Percentiles rank a stretch among this genome's conserved stretches.
These are phyloP conservation scores for Momotus momota DNA, from an alignment of 2,797 vertebrate genomes.

Conservation along the genomic window DNA sequence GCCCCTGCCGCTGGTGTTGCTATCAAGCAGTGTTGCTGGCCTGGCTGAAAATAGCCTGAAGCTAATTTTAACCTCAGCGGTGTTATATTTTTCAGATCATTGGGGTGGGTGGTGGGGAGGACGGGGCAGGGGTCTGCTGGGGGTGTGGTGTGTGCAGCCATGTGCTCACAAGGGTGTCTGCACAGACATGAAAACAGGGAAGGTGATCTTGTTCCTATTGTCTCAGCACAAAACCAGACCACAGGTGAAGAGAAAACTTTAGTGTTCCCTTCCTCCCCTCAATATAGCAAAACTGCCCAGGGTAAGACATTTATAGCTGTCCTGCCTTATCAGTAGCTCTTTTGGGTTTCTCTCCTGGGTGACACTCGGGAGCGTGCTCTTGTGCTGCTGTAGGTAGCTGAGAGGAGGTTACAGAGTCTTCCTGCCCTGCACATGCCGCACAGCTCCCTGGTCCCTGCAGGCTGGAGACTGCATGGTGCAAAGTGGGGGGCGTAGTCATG, in stretches of 20 bases:
- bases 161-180: accelerated
- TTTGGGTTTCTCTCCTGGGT: neutral
- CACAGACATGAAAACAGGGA: neutral
- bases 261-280: slow-evolving; percentile 45
- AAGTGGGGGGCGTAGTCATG: accelerated
- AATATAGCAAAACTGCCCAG: neutral
- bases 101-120: neutral
- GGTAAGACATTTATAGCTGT: slow-evolving; percentile 51
- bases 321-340: neutral
- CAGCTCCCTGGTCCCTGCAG: neutral
- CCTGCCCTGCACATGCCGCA: neutral
- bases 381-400: neutral
- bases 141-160: neutral
- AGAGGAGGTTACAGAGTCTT: neutral
- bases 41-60: neutral
- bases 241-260: slow-evolving; percentile 63
- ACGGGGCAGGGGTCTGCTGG: accelerated
- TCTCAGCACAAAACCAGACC: slow-evolving; percentile 32
- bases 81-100: neutral
- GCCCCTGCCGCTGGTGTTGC: neutral
- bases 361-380: neutral
- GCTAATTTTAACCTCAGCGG: neutral
- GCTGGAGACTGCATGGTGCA: accelerated
- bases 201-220: neutral
- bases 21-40: neutral